phyloP scores from a whole-genome alignment of 1,140 invertebrate species.

The Scaptodrosophila lebanonensis region DNA sequence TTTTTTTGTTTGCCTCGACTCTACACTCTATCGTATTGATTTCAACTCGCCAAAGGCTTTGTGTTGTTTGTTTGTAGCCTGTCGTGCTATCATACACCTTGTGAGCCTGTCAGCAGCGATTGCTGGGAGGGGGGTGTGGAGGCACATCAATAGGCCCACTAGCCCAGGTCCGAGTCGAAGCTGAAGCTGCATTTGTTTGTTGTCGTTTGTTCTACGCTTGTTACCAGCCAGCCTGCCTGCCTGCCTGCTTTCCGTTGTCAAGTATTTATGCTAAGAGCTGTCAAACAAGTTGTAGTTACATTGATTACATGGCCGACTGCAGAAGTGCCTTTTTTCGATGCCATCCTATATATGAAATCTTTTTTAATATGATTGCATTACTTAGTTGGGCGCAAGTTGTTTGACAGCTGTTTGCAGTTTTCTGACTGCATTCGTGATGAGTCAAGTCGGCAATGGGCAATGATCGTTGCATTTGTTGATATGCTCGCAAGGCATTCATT shows the following conservation, averaged over 20 bases:
- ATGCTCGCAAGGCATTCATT: no score
- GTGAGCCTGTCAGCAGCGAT: conserved; percentile 45
- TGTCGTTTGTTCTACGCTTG: not conserved
- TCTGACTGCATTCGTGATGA: no score
- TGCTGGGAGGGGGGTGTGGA: no score
- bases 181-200: not conserved
- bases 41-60: conserved; percentile 45
- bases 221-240: no score
- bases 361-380: conserved; percentile 59
- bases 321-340: not conserved
- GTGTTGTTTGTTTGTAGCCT: conserved; percentile 59
- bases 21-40: conserved; percentile 66
- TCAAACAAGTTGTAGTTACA: conserved; percentile 74
- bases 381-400: conserved; percentile 16
- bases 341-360: conserved; percentile 20
- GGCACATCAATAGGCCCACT: no score
- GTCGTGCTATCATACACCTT: conserved; percentile 53
- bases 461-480: no score
- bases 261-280: conserved; percentile 75
- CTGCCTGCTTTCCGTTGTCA: conserved; percentile 36
- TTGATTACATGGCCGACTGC: conserved; percentile 56
- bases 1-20: no score
- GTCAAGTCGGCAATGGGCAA: no score
- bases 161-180: no score
- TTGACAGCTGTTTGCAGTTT: not conserved